A percentile compares a stretch with the other conserved stretches of the same genome.
Evolutionary conservation across 2,888 invertebrate species (phyloP).

Genomic region (Lottia scabra): DNA sequence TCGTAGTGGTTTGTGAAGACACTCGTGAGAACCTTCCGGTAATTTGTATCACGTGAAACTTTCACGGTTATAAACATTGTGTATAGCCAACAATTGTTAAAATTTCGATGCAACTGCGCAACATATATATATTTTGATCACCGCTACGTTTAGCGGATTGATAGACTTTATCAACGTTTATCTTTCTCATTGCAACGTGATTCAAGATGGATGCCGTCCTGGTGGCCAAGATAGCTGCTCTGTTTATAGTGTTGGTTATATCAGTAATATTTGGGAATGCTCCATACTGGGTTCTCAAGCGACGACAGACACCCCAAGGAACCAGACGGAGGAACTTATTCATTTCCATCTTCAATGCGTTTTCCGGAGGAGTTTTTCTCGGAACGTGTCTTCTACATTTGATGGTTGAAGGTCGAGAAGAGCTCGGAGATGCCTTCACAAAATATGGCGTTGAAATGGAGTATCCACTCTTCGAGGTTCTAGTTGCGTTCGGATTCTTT

Average conservation of each 20-base stretch:
- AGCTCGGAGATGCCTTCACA: conserved; percentile 36
- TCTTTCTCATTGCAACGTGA: too few relatives aligned
- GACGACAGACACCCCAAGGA: not conserved
- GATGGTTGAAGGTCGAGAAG: conserved; percentile 57
- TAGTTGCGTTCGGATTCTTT: conserved; percentile 61
- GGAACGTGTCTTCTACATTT: conserved; percentile 64
- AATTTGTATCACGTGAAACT: too few relatives aligned
- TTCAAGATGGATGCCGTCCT: not conserved
- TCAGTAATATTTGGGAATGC: conserved; percentile 3
- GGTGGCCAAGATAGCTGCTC: not conserved
- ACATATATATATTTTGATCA: too few relatives aligned
- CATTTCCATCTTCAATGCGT: conserved; percentile 40
- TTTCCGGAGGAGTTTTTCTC: conserved; percentile 66
- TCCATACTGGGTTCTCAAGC: conserved; percentile 6
- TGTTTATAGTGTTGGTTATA: conserved; percentile 5
- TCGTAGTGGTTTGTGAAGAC: too few relatives aligned
- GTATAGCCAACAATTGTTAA: too few relatives aligned
- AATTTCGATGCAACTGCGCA: too few relatives aligned
- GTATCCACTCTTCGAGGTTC: conserved; percentile 63
- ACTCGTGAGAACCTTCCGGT: too few relatives aligned
- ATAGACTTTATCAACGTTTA: too few relatives aligned
- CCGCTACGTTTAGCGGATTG: too few relatives aligned
- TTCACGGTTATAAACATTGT: too few relatives aligned
- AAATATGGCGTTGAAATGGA: not conserved
- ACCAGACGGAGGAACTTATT: not conserved